Evolutionary conservation across 2,797 vertebrate species (phyloP).

Genomic region (Vireo griseus): DNA sequence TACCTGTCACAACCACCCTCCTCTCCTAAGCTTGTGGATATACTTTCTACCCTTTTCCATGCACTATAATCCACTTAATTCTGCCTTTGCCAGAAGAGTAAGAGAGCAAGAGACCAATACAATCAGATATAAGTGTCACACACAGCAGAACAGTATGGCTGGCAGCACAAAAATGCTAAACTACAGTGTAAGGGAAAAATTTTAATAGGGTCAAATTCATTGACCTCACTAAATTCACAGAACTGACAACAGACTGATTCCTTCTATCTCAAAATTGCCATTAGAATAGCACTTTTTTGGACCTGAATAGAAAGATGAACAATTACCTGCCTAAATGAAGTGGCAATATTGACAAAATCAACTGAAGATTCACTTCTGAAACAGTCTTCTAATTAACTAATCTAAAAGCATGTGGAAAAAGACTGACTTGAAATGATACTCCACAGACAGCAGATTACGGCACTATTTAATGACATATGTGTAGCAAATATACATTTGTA

Average conservation of each 20-base stretch:
- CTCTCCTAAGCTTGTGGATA: background rate
- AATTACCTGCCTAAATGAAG: background rate
- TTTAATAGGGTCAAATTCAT: background rate
- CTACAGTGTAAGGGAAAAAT: background rate
- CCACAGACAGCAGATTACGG: background rate
- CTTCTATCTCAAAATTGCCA: background rate
- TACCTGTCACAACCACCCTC: background rate
- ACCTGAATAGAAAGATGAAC: background rate
- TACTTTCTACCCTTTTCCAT: background rate
- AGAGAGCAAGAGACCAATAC: background rate
- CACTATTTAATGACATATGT: background rate
- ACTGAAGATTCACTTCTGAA: background rate
- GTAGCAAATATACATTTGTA: background rate
- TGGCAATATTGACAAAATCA: background rate
- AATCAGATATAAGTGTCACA: background rate
- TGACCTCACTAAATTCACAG: background rate
- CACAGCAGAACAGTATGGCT: fast-evolving
- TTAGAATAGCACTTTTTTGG: background rate
- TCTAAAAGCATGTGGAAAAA: background rate
- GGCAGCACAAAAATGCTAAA: background rate
- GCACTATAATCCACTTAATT: background rate
- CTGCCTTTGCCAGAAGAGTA: background rate
- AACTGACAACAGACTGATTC: background rate
- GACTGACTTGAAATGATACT: background rate
- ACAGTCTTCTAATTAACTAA: background rate